Evolutionary conservation across 2,113 vertebrate genomes (phyloP), one percentile per base, ranked within the genome.

Genomic region (Oxygymnocypris stewartii): DNA sequence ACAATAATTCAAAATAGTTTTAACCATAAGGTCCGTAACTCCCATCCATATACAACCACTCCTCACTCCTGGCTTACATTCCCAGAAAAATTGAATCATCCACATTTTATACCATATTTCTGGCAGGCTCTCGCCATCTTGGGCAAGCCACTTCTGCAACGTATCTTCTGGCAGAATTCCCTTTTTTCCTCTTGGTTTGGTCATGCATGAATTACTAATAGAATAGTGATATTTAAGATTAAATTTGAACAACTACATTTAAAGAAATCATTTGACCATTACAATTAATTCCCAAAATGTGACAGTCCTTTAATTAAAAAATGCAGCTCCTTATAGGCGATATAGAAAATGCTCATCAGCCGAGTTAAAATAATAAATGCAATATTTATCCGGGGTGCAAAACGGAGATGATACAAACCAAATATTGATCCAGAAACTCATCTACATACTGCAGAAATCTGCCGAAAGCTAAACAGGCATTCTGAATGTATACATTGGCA

Each of bases 101-200:
- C 63, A 23, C 20, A 20, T 47, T 20, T 54, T 54, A 54, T 54
- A 54, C 51, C 79, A 35, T 40, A 71, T 28, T 63, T 18, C 74
- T 57, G 51, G 65, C 59, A 77, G 78, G 47, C 65, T 51, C 75
- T 44, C 54, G 57, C 79, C 51, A 87, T 89, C 91, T 89, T 83
- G 88, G 84, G 88, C 79, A 78, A 76, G 78, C 81, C 40, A 85
- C 90, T 92, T 92, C 89, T 83, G 90, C 89, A 85, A 89, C 88
- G 13, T 12, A 25, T 61, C 79, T 91, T 88, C 91, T 94, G 94
- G 92, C 92, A 93, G 89, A 88, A 86, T 79, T 90, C 91, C 92
- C 91, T 79, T 92, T 93, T 92, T 92, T 1, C 3, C 9, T 59
- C 2, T 6, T 37, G 25, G 49, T 20, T 18, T 59, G 23, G 51